These are phyloP conservation scores for Sclerodermus sp. DNA, from an alignment of 2,888 invertebrate genomes.

Conservation along the genomic window DNA sequence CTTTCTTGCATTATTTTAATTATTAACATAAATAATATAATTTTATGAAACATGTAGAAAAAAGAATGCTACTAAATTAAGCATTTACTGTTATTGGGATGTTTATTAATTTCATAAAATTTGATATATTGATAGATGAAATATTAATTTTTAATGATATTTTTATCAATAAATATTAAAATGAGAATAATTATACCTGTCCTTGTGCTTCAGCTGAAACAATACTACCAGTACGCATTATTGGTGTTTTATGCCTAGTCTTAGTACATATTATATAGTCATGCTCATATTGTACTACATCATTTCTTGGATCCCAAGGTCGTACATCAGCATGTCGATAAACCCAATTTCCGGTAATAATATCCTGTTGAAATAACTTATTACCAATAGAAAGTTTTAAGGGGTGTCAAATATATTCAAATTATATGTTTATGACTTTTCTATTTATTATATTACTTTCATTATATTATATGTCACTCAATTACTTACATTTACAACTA, in stretches of 20 bases:
- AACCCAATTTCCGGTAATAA: conserved; percentile 66
- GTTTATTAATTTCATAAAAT: too few species aligned
- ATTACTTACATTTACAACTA: too few species aligned
- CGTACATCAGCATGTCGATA: conserved; percentile 79
- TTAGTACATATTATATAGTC: conserved; percentile 79
- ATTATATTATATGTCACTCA: too few species aligned
- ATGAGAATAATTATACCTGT: conserved; percentile 50
- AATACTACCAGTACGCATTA: conserved; percentile 72
- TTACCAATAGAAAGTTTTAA: conserved; percentile 2
- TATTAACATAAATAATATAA: too few species aligned
- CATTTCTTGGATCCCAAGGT: conserved; percentile 87
- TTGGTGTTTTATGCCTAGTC: conserved; percentile 74
- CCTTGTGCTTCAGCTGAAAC: conserved; percentile 66
- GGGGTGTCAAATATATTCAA: not conserved
- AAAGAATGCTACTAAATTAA: too few species aligned
- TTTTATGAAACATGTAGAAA: too few species aligned
- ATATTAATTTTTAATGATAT: too few species aligned
- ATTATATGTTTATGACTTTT: too few species aligned
- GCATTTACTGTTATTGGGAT: too few species aligned
- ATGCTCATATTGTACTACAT: conserved; percentile 83
- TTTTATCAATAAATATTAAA: conserved; percentile 7
- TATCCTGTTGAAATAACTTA: conserved; percentile 43
- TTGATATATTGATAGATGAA: too few species aligned
- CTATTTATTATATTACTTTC: too few species aligned
- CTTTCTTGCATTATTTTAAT: too few species aligned